A percentile compares a stretch with the other conserved stretches of the same genome.
Conservation (phyloP, 1,140 invertebrate genomes). For the Venustaconcha ellipsiformis region DNA sequence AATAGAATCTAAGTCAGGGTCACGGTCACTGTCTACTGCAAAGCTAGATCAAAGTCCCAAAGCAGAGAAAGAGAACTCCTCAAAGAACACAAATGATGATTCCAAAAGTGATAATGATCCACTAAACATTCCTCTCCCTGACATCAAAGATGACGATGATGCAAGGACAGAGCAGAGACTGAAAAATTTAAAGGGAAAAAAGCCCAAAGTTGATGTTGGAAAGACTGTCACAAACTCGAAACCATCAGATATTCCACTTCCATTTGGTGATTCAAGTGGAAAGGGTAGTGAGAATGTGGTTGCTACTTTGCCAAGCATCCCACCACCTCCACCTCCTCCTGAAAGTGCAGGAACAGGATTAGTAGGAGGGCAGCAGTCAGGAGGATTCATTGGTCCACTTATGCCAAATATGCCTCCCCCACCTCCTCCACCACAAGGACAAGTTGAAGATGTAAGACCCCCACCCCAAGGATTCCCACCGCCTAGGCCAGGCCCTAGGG, state of each 20-base stretch:
- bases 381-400: constrained; percentile 29
- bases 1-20: constrained; percentile 12
- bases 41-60: constrained; percentile 17
- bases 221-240: constrained; percentile 24
- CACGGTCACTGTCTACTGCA: constrained; percentile 3
- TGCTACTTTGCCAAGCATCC: too few relatives aligned
- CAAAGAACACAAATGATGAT: constrained; percentile 10
- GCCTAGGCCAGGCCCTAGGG: constrained; percentile 9
- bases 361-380: not conserved
- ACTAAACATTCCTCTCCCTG: constrained; percentile 43
- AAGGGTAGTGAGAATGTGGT: too few relatives aligned
- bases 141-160: constrained; percentile 34
- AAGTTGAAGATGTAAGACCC: constrained; percentile 11
- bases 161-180: constrained; percentile 36
- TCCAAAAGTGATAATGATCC: constrained; percentile 30
- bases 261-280: constrained; percentile 19
- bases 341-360: too few relatives aligned
- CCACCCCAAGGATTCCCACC: constrained; percentile 26
- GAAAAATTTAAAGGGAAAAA: constrained; percentile 38
- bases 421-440: constrained; percentile 9
- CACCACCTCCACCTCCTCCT: too few relatives aligned
- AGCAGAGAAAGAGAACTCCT: constrained; percentile 11
- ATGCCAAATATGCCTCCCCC: constrained; percentile 24
- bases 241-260: constrained; percentile 29
- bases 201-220: constrained; percentile 28